Evolutionary conservation across 1,140 invertebrate species (phyloP), one percentile per base, ranked within the genome.

Genomic region (Zaprionus vittiger): DNA sequence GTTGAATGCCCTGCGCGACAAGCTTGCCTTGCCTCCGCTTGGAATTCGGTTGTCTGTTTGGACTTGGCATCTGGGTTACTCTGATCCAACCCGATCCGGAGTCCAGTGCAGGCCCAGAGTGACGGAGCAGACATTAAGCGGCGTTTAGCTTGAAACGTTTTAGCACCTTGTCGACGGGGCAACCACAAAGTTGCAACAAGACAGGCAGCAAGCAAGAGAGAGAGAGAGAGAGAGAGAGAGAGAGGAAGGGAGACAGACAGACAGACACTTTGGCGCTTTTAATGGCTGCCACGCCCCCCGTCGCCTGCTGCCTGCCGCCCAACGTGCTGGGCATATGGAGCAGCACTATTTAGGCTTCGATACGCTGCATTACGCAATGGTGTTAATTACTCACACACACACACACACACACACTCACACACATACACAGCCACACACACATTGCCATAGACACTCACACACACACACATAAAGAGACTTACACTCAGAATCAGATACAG

Each of bases 341-440:
- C 85, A 89, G 89, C 89, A 91, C 89, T 91, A 91, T 87, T 87
- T 84, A 91, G 89, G 89, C 89, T 91, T 91, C 89, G 89, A 91
- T 91, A 91, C 87, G 89, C 89, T 91, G 89, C 89, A 91, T 91
- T 91, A 91, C 89, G 89, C 89, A 91, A 91, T 91, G 89, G 89
- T 91, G 89, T 91, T 91, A 91, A 91, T 91, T 91, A 91, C 89
- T 55, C 86, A 82, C 81, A 91, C 81, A 86, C 66, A 71, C 77
- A 77, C 63, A 70, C 57, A 61, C 49, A 67, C 17, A 65, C 26
- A 55, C 31, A 73, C 57, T 63, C 28, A 60, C 22, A 60, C 34
- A 72, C 52, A 76, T n/a, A 56, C 17, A 62, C 17, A 55, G n/a
- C n/a, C n/a, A 56, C 17, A 62, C 17, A 55, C 34, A 77, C 41